Percentiles rank a stretch among this genome's conserved stretches.
phyloP scores from a whole-genome alignment of 2,888 invertebrate species.

The Leptogaster cylindrica region DNA sequence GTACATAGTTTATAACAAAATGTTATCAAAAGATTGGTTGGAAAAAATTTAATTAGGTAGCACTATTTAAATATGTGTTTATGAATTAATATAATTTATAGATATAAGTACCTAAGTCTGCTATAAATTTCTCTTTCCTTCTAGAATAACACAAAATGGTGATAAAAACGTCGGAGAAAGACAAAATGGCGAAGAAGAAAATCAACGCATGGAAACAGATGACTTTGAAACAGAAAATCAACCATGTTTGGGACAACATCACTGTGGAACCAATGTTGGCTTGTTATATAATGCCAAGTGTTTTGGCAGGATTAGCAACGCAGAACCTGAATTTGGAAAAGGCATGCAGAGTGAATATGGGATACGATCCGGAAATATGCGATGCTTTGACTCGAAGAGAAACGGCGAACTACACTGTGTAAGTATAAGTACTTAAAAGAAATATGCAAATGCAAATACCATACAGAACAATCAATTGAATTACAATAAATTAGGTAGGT shows the following conservation, averaged over 20 bases:
- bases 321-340: conserved; percentile 87
- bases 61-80: no score
- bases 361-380: conserved; percentile 75
- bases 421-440: conserved; percentile 65
- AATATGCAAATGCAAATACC: no score
- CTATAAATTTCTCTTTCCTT: neutral
- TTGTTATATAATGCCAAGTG: conserved; percentile 70
- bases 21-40: no score
- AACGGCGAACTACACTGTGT: conserved; percentile 66
- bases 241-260: conserved; percentile 65
- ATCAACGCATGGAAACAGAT: conserved; percentile 55
- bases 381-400: conserved; percentile 77
- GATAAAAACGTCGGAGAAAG: conserved; percentile 28
- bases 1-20: no score
- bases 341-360: conserved; percentile 83
- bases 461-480: neutral
- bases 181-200: conserved; percentile 45
- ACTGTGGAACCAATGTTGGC: conserved; percentile 72
- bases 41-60: no score
- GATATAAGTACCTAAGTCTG: no score
- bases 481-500: neutral
- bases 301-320: conserved; percentile 75
- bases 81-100: no score
- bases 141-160: conserved; percentile 18
- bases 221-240: conserved; percentile 62